These are phyloP conservation scores for Eumerus sabulonum DNA, from an alignment of 2,888 invertebrate species.

Conservation along the genomic window DNA sequence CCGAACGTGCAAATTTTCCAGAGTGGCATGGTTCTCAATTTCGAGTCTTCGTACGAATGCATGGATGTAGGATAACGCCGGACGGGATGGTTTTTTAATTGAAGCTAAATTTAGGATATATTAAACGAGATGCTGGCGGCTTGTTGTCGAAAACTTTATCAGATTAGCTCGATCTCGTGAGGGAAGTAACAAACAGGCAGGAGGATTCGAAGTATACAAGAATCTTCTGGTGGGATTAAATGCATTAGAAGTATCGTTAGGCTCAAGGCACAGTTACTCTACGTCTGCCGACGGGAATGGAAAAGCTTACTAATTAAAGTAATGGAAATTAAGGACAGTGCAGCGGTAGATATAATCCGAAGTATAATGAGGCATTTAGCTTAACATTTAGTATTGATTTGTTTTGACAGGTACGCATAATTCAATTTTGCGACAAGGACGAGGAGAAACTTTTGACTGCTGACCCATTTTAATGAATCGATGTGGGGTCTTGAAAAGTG, in stretches of 20 bases:
- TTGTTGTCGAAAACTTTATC: constrained; percentile 59
- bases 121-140: constrained; percentile 43
- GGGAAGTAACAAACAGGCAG: constrained; percentile 41
- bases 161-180: constrained; percentile 45
- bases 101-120: constrained; percentile 30
- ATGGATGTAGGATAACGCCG: constrained; percentile 2
- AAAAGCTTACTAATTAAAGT: constrained; percentile 39
- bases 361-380: constrained; percentile 40
- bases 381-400: constrained; percentile 24
- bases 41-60: background rate
- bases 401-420: constrained; percentile 33
- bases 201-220: constrained; percentile 49
- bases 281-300: constrained; percentile 5
- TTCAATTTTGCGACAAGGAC: constrained; percentile 14
- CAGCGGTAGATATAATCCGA: background rate
- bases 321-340: background rate
- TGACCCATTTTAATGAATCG: too few species aligned
- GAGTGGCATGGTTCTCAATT: constrained; percentile 42
- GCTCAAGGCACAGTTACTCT: background rate
- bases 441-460: background rate
- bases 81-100: constrained; percentile 49
- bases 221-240: constrained; percentile 34
- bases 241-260: constrained; percentile 7
- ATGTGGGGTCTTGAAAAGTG: too few species aligned
- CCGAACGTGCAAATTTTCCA: constrained; percentile 3